These are phyloP conservation scores for Plecturocebus donacophilus DNA, from an alignment of 2,113 vertebrate species.

Conservation along the genomic window DNA sequence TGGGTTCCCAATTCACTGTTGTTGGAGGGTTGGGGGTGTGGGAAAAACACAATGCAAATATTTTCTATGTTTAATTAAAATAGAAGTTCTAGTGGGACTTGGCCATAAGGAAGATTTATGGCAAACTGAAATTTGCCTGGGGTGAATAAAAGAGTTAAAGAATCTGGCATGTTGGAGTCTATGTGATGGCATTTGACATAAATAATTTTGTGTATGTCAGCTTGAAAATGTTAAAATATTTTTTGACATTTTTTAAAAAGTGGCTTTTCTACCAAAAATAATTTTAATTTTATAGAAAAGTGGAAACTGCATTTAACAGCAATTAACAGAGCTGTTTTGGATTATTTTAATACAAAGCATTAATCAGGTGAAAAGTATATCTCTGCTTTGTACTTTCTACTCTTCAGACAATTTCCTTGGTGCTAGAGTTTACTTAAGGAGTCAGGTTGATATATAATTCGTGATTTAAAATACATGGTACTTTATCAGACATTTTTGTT, in stretches of 20 bases:
- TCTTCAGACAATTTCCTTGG: background rate
- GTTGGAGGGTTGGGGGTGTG: too few species aligned
- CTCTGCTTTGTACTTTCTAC: background rate
- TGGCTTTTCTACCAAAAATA: slow-evolving; percentile 84
- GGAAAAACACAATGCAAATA: background rate
- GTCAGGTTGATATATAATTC: background rate
- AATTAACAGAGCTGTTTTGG: slow-evolving; percentile 24
- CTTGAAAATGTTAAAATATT: slow-evolving; percentile 92
- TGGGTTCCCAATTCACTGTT: background rate
- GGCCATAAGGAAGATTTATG: background rate
- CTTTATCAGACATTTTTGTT: background rate
- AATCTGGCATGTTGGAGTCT: slow-evolving; percentile 73
- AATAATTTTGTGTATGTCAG: slow-evolving; percentile 80
- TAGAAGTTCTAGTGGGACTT: slow-evolving; percentile 43
- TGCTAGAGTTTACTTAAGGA: background rate
- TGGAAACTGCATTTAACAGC: slow-evolving; percentile 26
- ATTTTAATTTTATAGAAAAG: slow-evolving; percentile 78
- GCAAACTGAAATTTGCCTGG: slow-evolving; percentile 26
- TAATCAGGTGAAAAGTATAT: background rate
- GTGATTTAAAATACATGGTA: background rate
- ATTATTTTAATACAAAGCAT: slow-evolving; percentile 32
- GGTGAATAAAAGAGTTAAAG: slow-evolving; percentile 46
- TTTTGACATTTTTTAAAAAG: slow-evolving; percentile 89
- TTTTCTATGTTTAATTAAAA: background rate
- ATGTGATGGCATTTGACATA: slow-evolving; percentile 84